Base-by-base conservation (phyloP, 2,113 vertebrate species). In the Sialia sialis region DNA sequence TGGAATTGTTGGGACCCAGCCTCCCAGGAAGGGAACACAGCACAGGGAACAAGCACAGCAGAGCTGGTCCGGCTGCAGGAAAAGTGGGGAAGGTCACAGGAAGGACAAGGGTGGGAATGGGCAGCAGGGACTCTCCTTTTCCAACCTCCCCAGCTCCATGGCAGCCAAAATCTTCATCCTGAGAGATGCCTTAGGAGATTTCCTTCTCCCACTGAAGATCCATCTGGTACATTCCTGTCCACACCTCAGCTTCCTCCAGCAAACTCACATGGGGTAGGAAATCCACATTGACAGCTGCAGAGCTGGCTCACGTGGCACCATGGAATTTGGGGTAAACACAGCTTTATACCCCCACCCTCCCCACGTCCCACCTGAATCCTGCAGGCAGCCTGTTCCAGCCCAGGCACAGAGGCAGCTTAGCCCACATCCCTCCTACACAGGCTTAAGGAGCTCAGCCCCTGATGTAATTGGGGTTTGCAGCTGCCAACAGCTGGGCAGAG, bases 401-500 rank as follows among this genome's bases (percentile, higher is more conserved):
- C 41, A 9, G 34, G 34, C 54, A 21, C 44, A n/a, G 87, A 49
- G 46, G 68, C 89, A 63, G 66, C 69, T 79, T 62, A 76, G 39
- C 39, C 63, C n/a, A 26, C 58, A 48, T 17, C 51, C 74, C 87
- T 91, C 74, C 75, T 13, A 2, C 41, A 38, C 19, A 39, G 58
- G 43, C 66, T 80, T 64, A 27, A 32, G 58, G 43, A 94, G 64
- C 69, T 88, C 76, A 84, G 51, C 29, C 66, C 54, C 69, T 87
- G 73, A 21, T 73, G 55, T 9, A 27, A 17, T 46, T 75, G 69
- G 89, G 77, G 68, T 84, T 87, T 94, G 82, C 55, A 91, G 38
- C 51, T 60, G 82, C 64, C 73, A 51, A 74, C 89, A 93, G 66
- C 91, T 91, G 75, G 34, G 36, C 62, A 63, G 84, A 60, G 89